These are phyloP conservation scores for Nerophis lumbriciformis DNA, from an alignment of 2,113 vertebrate genomes.

Conservation along the genomic window DNA sequence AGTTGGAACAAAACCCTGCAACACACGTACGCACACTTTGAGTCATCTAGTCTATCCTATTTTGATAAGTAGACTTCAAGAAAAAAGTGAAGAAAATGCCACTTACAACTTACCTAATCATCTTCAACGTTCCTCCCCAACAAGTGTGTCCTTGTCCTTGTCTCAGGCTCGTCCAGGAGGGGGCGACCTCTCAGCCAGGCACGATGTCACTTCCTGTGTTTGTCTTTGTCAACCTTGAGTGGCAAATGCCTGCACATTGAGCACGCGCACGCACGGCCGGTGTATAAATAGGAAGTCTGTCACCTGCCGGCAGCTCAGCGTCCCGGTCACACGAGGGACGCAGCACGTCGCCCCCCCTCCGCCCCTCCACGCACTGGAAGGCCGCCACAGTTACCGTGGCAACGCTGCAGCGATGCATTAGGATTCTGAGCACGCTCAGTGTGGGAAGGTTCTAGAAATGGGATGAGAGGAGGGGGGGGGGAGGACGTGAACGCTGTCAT, in stretches of 20 bases:
- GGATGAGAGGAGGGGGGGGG: conserved; percentile 8
- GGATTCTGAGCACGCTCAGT: conserved; percentile 44
- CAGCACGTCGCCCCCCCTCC: neutral
- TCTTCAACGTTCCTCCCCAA: conserved; percentile 12
- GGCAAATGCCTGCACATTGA: neutral
- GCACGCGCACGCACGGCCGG: neutral
- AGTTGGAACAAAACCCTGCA: conserved; percentile 22
- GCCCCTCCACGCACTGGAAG: conserved; percentile 9
- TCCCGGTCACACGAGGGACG: neutral
- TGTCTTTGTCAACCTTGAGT: conserved; percentile 41
- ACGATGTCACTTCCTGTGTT: conserved; percentile 59
- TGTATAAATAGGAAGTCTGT: conserved; percentile 24
- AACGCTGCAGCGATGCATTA: conserved; percentile 45
- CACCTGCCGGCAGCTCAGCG: neutral
- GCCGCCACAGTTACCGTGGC: conserved; percentile 49
- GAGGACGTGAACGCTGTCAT: neutral
- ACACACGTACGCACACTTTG: too few species aligned
- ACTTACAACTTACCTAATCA: conserved; percentile 7
- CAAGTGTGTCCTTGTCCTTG: conserved; percentile 36
- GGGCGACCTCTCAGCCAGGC: conserved; percentile 34
- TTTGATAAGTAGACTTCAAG: neutral
- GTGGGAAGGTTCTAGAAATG: conserved; percentile 37
- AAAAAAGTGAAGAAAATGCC: conserved; percentile 1
- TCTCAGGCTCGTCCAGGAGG: conserved; percentile 49
- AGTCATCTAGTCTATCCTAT: too few species aligned